Base-by-base conservation (phyloP, 2,888 invertebrate species). In the Sinodicranocentrus sp. region DNA sequence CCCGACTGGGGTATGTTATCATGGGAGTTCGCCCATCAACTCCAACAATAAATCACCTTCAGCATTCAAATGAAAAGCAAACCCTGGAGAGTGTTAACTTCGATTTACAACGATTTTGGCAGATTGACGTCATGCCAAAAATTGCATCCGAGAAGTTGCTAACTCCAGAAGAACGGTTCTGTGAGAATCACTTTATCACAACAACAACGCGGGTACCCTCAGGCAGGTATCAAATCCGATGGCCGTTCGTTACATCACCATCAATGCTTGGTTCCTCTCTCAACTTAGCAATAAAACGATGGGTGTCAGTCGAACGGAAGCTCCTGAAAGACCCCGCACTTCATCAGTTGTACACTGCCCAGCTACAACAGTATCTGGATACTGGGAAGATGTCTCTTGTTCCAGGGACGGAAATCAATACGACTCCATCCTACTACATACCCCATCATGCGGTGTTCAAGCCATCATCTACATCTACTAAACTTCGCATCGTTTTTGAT, bases 401-500 rank as follows among this genome's bases (percentile, higher is more conserved):
- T 3, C 5, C 33, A 6, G 33, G 10, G 10, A 10, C 3, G 2
- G 84, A 85, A 43, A 15, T 2, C 68, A 0, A 8, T 28, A 13
- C 26, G 61, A 1, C 15, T 13, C 39, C 72, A 6, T 19, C 19
- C 17, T 78, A 76, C 83, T 90, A 89, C 63, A 57, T 90, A 26
- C 89, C 89, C 6, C 90, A 90, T 83, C 89, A 89, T 63, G 83
- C 86, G 2, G 89, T 90, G 1, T 23, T 89, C 3, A 87, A 88
- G 21, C 83, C 85, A 25, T 71, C 84, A 2, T 89, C 88, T 44
- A 59, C 85, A 0, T 89, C 89, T 0, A 89, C 89, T 0, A 89
- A 90, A 79, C 26, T 89, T 5, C 79, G 90, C 2, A 88, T 89
- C 0, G 90, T 90, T 2, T 90, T 89, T 70, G 89, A 90, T 65